Evolutionary conservation across 2,113 vertebrate genomes (phyloP), one percentile per base, ranked within the genome.

Genomic region (Sinocyclocheilus anshuiensis): DNA sequence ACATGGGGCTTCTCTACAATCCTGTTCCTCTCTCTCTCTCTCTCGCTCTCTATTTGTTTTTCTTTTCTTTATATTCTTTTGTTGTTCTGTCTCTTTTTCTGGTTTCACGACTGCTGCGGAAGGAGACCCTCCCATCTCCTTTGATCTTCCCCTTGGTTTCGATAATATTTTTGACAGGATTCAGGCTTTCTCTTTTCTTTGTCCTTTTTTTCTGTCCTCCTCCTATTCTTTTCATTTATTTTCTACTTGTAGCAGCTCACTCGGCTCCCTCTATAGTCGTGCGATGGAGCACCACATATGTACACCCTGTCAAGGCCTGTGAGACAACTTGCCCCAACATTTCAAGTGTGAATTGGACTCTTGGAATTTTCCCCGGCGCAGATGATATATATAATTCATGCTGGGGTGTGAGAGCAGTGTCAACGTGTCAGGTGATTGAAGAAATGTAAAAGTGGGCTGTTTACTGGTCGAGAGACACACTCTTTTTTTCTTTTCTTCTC

Each of bases 381-480:
- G 93, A 93, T 93, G 91, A 95, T 94, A 93, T 95, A 94, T 95
- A 95, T 95, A 94, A 96, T 96, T 96, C 94, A 96, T 94, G 91
- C 86, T 86, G 86, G 92, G 93, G 93, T 93, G 93, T 93, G 92
- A 94, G 93, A 93, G 93, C 91, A 90, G 93, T 95, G 94, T 94
- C 95, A 95, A 95, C 89, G 93, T 94, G 93, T 95, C 94, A 95
- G 91, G 84, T 92, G 91, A 92, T 92, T 90, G 93, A 92, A 93
- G 91, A 93, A 94, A 93, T 93, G 89, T 91, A 93, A 95, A 95
- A 96, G 92, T 93, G 91, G 83, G 89, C 93, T 95, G 93, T 95
- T 96, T 95, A 95, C 93, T 95, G 93, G 89, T 88, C 90, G 84
- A 93, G 92, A 92, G 89, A 89, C 88, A 86, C 90, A 69, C 36